Conservation (phyloP, 2,888 invertebrate genomes). For the Nomada fucata region DNA sequence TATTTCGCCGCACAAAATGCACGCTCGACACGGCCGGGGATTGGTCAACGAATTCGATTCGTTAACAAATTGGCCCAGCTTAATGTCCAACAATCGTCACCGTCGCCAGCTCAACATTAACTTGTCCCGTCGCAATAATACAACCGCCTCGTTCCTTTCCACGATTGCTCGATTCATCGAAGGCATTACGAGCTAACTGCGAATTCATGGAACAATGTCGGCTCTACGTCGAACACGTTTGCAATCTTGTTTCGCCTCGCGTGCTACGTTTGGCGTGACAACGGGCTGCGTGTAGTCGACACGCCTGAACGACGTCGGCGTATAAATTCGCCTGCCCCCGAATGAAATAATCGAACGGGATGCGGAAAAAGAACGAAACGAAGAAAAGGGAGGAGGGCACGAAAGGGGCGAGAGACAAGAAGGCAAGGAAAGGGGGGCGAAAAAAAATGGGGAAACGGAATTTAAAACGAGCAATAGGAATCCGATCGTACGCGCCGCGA, state of each 20-base stretch:
- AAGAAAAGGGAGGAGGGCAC: neutral
- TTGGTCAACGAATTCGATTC: too few relatives aligned
- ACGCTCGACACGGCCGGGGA: neutral
- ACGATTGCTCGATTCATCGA: conserved; percentile 48
- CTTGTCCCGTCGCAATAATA: neutral
- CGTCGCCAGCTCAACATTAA: neutral
- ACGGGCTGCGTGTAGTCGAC: conserved; percentile 43
- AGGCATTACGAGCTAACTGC: conserved; percentile 26
- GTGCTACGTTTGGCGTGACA: conserved; percentile 65
- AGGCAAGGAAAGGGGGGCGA: neutral
- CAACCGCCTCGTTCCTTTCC: neutral
- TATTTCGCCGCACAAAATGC: conserved; percentile 13
- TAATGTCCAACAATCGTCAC: neutral
- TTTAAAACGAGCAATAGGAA: conserved; percentile 17
- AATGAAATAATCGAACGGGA: conserved; percentile 31
- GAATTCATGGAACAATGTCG: conserved; percentile 56
- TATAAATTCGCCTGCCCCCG: conserved; percentile 53
- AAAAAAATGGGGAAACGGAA: neutral
- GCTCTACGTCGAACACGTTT: conserved; percentile 36
- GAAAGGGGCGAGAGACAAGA: neutral
- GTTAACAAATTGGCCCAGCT: neutral
- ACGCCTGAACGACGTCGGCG: conserved; percentile 38
- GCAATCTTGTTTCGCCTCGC: conserved; percentile 57
- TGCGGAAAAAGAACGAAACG: too few relatives aligned
- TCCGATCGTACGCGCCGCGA: conserved; percentile 33